These are phyloP conservation scores for Galeopsomyia nigrocyanea DNA, from an alignment of 2,888 invertebrate genomes.

Conservation along the genomic window DNA sequence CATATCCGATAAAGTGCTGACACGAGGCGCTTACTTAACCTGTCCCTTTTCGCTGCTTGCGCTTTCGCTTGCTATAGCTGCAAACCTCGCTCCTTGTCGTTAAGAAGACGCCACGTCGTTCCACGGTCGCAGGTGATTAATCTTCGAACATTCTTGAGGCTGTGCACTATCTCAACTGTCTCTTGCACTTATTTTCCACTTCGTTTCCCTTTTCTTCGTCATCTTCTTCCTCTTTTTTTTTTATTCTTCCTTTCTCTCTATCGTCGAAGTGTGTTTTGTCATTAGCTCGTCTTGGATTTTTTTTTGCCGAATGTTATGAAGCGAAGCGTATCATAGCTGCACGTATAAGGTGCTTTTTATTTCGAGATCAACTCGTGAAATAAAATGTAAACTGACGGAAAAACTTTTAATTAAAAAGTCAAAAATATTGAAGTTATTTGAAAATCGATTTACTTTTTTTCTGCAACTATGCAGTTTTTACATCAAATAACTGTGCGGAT, in stretches of 20 bases:
- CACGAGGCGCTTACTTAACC: conserved; percentile 37
- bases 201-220: neutral
- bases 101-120: conserved; percentile 47
- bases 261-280: too few species aligned
- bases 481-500: too few species aligned
- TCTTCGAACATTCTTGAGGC: conserved; percentile 45
- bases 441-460: too few species aligned
- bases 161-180: neutral
- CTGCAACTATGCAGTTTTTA: too few species aligned
- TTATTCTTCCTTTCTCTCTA: neutral
- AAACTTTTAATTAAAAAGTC: too few species aligned
- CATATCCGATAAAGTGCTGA: conserved; percentile 41
- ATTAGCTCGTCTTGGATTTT: too few species aligned
- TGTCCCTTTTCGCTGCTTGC: conserved; percentile 27
- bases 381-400: too few species aligned
- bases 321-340: too few species aligned
- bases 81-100: conserved; percentile 21
- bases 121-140: conserved; percentile 54
- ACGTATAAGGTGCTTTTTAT: too few species aligned
- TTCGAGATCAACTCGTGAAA: too few species aligned
- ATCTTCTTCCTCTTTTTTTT: conserved; percentile 1
- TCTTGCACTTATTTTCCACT: neutral
- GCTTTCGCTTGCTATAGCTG: conserved; percentile 12
- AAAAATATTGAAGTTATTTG: too few species aligned
- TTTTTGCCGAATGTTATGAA: too few species aligned